A percentile compares a stretch with the other conserved stretches of the same genome.
Evolutionary conservation across 2,888 invertebrate species (phyloP).

Genomic region (Drosophila mimica): DNA sequence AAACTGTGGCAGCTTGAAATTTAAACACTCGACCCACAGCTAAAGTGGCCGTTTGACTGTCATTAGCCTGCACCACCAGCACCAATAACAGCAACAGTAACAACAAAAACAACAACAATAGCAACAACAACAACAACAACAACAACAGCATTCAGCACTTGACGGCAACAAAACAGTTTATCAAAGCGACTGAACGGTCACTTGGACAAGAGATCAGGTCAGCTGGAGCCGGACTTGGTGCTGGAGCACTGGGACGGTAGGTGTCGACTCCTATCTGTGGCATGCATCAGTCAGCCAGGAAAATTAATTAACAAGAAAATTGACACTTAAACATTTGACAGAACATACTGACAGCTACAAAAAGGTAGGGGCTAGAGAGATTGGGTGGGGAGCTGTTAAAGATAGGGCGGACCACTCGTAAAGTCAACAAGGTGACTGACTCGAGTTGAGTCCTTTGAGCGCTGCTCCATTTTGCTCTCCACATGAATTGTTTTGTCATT

Average conservation of each 20-base stretch:
- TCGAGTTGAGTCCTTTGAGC: constrained; percentile 32
- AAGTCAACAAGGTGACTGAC: constrained; percentile 70
- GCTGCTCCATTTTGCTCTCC: constrained; percentile 50
- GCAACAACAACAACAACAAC: constrained; percentile 29
- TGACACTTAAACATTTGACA: constrained; percentile 78
- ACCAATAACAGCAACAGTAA: constrained; percentile 1
- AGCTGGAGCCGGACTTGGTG: constrained; percentile 6
- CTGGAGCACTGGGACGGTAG: constrained; percentile 11
- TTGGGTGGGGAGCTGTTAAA: neutral
- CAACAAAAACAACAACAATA: constrained; percentile 21
- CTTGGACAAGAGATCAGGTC: constrained; percentile 45
- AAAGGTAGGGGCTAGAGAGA: neutral
- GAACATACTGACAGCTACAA: constrained; percentile 54
- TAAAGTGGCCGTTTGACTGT: constrained; percentile 63
- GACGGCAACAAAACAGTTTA: constrained; percentile 59
- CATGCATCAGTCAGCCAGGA: constrained; percentile 77
- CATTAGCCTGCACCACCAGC: constrained; percentile 65
- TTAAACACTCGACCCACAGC: constrained; percentile 60
- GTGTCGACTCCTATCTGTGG: constrained; percentile 66
- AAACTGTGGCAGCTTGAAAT: constrained; percentile 55
- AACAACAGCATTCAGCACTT: constrained; percentile 23
- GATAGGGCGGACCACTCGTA: constrained; percentile 43
- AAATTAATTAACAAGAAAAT: constrained; percentile 82
- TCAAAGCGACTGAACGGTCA: constrained; percentile 45
- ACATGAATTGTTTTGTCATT: constrained; percentile 59